Percentiles rank a stretch among this genome's conserved stretches.
phyloP scores from a whole-genome alignment of 2,888 invertebrate genomes.

The Epinotia ramella region DNA sequence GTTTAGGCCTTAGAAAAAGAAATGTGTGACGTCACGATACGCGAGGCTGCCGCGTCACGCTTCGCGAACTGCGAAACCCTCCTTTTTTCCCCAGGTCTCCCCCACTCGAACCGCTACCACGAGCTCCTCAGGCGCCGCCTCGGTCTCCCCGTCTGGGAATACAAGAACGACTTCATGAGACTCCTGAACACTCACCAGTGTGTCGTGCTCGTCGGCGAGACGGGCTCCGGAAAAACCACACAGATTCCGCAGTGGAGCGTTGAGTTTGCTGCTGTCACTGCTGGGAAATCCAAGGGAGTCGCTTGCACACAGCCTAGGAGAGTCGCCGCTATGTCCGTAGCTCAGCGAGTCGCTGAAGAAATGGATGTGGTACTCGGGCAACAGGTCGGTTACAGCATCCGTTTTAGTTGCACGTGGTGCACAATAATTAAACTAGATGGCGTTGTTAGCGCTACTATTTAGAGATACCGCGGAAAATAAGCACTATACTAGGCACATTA shows the following conservation, averaged over 20 bases:
- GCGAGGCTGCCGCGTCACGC: too few species aligned
- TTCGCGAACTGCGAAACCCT: too few species aligned
- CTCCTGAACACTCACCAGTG: constrained; percentile 96
- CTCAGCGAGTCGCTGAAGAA: constrained; percentile 99
- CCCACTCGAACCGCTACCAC: constrained; percentile 95
- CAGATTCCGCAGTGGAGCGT: constrained; percentile 95
- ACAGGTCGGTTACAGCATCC: constrained; percentile 89
- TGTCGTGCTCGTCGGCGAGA: constrained; percentile 98
- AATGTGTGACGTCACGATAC: too few species aligned
- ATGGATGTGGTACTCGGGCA: constrained; percentile 97
- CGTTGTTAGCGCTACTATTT: too few species aligned
- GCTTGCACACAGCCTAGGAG: constrained; percentile 98
- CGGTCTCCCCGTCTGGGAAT: constrained; percentile 98
- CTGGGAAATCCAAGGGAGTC: constrained; percentile 84
- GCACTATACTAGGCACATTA: too few species aligned
- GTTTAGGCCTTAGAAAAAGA: too few species aligned
- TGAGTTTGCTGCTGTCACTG: constrained; percentile 72
- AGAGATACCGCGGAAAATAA: too few species aligned
- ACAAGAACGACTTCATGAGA: constrained; percentile 97
- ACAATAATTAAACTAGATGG: too few species aligned
- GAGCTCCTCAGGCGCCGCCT: constrained; percentile 95
- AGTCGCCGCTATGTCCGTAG: constrained; percentile 99
- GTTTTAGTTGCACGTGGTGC: too few species aligned
- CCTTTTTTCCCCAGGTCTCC: constrained; percentile 83
- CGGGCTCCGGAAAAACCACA: constrained; percentile 99